Base-by-base conservation (phyloP, 2,888 invertebrate species). In the Drosophila nr. fundita region DNA sequence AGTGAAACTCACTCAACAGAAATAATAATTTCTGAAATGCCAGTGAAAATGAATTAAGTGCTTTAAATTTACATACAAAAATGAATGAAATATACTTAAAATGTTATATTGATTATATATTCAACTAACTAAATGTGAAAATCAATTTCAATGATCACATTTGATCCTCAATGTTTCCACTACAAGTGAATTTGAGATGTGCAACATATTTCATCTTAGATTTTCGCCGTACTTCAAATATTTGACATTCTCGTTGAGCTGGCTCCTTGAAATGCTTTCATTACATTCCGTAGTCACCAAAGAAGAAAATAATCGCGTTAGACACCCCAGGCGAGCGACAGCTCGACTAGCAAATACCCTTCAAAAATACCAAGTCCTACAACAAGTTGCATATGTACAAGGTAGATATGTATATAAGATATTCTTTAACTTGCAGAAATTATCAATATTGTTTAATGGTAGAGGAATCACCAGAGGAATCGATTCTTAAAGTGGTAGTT, bases 241-340 rank as follows among this genome's bases (percentile, higher is more conserved):
- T 78, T 79, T 78, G 52, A 18, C 11, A 24, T 10, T 45, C 36
- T 63, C 57, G 53, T 64, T 68, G 63, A 58, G 65, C 21, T 45
- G 29, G 38, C 53, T 40, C 34, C 59, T 80, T 68, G 49, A 81
- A 81, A 73, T 68, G 75, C 73, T 80, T 86, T 82, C 81, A 78
- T 81, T 81, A 68, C 48, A 66, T 24, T 24, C 24, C 2, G 2
- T 32, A 74, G 65, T 49, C 65, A 60, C 15, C 21, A n/a, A 40
- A 27, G 32, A 64, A 45, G 18, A n/a, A 34, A 38, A 42, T 55
- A 34, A 27, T 32, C 21, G 15, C 24, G 8, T 45, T 15, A 7
- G 15, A 15, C 7, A 15, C 8, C 45, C 24, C 21, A 4, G 7
- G 4, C 7, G 7, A 45, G 15, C 15, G 3, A 45, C 45, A 45